These are phyloP conservation scores for Epinephelus malabaricus DNA, from an alignment of 2,797 vertebrate genomes.

Conservation along the genomic window DNA sequence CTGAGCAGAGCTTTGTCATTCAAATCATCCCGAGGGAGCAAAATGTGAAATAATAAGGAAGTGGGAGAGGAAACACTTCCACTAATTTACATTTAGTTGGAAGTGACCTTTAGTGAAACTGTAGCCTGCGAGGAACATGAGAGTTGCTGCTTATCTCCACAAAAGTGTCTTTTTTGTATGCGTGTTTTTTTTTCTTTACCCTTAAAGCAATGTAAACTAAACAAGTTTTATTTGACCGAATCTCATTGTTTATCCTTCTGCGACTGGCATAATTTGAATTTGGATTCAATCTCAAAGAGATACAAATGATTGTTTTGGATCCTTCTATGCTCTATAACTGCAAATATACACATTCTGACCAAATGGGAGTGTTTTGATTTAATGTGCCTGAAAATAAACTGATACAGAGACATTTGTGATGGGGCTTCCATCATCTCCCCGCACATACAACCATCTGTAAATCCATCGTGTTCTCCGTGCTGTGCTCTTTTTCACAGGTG, in stretches of 20 bases:
- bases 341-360: slow-evolving; percentile 33
- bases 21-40: slow-evolving; percentile 62
- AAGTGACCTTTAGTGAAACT: slow-evolving; percentile 57
- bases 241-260: slow-evolving; percentile 33
- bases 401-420: slow-evolving; percentile 51
- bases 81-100: slow-evolving; percentile 63
- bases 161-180: neutral
- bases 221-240: slow-evolving; percentile 25
- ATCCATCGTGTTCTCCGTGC: slow-evolving; percentile 23
- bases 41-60: slow-evolving; percentile 60
- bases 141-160: slow-evolving; percentile 17
- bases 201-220: neutral
- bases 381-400: slow-evolving; percentile 46
- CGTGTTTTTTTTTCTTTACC: neutral
- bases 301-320: slow-evolving; percentile 34
- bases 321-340: slow-evolving; percentile 5
- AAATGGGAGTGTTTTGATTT: slow-evolving; percentile 40
- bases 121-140: neutral
- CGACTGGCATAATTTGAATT: slow-evolving; percentile 10
- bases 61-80: slow-evolving; percentile 34
- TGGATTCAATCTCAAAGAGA: slow-evolving; percentile 20
- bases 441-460: slow-evolving; percentile 68
- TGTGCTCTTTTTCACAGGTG: slow-evolving; percentile 66
- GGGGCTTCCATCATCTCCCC: slow-evolving; percentile 56
- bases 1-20: slow-evolving; percentile 71